These are phyloP conservation scores for Aphaenogaster floridana DNA, from an alignment of 1,140 invertebrate species.

Conservation along the genomic window DNA sequence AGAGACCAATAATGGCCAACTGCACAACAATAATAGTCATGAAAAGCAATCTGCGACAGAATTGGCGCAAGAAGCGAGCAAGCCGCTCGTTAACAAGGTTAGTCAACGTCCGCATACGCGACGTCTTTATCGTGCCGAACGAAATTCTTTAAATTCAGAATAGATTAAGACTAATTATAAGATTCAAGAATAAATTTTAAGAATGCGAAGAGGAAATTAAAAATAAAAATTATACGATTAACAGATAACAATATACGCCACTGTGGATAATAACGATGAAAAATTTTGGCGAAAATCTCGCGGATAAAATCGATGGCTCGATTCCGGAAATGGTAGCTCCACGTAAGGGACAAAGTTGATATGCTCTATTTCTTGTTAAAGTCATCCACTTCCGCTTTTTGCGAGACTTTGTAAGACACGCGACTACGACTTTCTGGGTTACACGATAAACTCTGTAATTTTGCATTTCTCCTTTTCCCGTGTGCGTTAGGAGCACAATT, in stretches of 20 bases:
- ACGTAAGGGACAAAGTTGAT: neutral
- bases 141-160: slow-evolving; percentile 1
- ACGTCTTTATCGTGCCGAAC: neutral
- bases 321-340: neutral
- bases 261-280: neutral
- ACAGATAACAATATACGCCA: neutral
- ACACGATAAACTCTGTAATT: slow-evolving; percentile 31
- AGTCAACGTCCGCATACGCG: slow-evolving; percentile 22
- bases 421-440: slow-evolving; percentile 33
- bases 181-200: neutral
- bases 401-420: slow-evolving; percentile 1
- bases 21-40: slow-evolving; percentile 78
- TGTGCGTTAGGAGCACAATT: neutral
- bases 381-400: slow-evolving; percentile 21
- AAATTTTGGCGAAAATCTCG: neutral
- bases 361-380: slow-evolving; percentile 55
- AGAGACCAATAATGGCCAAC: slow-evolving; percentile 75
- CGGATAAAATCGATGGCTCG: neutral
- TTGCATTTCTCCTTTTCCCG: slow-evolving; percentile 30
- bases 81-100: slow-evolving; percentile 70
- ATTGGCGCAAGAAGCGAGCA: slow-evolving; percentile 63
- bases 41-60: slow-evolving; percentile 65
- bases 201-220: neutral
- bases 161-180: neutral
- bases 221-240: neutral